Evolutionary conservation across 2,113 vertebrate genomes (phyloP), one percentile per base, ranked within the genome.

Genomic region (Ifrita kowaldi): DNA sequence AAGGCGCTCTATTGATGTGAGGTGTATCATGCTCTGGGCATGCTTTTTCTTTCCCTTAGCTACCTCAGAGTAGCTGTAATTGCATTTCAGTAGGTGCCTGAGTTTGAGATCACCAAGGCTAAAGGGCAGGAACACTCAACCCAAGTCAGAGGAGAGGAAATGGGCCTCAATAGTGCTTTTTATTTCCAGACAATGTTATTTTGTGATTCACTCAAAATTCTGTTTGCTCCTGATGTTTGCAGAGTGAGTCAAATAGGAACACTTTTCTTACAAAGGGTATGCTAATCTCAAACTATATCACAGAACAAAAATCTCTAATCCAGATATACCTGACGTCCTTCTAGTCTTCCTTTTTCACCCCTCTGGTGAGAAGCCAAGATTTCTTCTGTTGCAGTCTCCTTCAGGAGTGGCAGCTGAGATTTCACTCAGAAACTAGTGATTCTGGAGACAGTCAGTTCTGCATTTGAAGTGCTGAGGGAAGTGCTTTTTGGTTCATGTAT

Each of bases 191-290:
- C 46, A 63, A 11, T 33, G 75, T 67, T 80, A 59, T 68, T 93
- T 57, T 75, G 70, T 96, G 90, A 93, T 94, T 96, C 95, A 85
- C 46, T 79, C 59, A 92, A 87, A 89, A 30, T 46, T 79, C 44
- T 80, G 59, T 63, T 93, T 97, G 80, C 39, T 63, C 26, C 52
- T 33, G 32, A 9, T 80, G 78, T 91, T 92, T 93, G 84, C 47
- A 81, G 77, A 89, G 42, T 94, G 93, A 95, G 78, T 93, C 95
- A 93, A 96, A 81, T 63, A 44, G 1, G 57, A 90, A 77, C 13
- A 14, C 47, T 88, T 67, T 70, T 68, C 52, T 30, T 68, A 53
- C 1, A 39, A 67, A 84, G 13, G 28, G 17, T 77, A 59, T 70
- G 73, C 44, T 74, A 77, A 89, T 79, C 68, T 91, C 67, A 65